Evolutionary conservation across 2,888 invertebrate genomes (phyloP).

Genomic region (Amitus sp.): DNA sequence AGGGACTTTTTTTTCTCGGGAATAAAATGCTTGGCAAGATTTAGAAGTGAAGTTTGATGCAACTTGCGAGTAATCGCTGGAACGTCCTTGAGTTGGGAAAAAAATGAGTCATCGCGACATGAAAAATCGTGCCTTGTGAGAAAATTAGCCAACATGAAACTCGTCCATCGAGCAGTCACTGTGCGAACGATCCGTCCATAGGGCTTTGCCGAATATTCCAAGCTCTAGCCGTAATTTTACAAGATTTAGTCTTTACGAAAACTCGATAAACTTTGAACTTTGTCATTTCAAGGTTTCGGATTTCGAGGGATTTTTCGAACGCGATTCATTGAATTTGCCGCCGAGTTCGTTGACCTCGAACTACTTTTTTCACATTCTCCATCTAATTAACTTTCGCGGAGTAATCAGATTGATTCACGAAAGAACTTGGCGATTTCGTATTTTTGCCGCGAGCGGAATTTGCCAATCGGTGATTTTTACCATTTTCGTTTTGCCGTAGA

Average conservation of each 20-base stretch:
- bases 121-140: constrained; percentile 57
- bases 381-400: no score
- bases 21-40: no score
- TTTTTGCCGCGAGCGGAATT: no score
- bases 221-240: constrained; percentile 57
- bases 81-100: neutral
- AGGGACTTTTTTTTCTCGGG: no score
- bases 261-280: neutral
- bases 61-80: neutral
- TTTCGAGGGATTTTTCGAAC: neutral
- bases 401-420: no score
- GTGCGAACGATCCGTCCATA: constrained; percentile 63
- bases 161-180: constrained; percentile 61
- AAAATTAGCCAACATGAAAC: constrained; percentile 52
- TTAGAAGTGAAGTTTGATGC: no score
- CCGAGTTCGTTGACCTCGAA: neutral
- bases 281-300: neutral
- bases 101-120: constrained; percentile 26
- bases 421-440: no score
- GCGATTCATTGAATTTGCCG: neutral
- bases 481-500: no score
- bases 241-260: neutral
- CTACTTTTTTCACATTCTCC: neutral
- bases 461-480: no score
- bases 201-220: constrained; percentile 61